Evolutionary conservation across 2,797 vertebrate genomes (phyloP).

Genomic region (Micromesistius poutassou): DNA sequence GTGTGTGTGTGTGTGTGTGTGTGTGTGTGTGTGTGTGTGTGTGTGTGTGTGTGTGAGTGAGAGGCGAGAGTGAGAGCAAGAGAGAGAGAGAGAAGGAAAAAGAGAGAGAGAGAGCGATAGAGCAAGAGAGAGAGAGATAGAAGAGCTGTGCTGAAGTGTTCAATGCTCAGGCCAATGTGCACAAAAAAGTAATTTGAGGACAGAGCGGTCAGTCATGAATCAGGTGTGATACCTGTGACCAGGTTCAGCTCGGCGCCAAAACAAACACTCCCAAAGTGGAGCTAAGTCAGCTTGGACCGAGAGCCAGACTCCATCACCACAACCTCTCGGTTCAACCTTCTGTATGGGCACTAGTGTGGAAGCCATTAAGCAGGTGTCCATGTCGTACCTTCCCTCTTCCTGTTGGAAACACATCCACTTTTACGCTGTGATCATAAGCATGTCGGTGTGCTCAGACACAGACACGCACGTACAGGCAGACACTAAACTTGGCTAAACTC

Average conservation of each 20-base stretch:
- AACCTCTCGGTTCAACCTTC: conserved; percentile 45
- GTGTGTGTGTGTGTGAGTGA: conserved; percentile 1
- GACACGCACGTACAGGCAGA: neutral
- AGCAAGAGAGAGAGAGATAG: conserved; percentile 19
- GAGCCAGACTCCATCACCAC: conserved; percentile 17
- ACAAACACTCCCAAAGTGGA: conserved; percentile 61
- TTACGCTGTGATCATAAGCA: neutral
- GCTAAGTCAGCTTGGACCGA: conserved; percentile 18
- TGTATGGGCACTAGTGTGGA: conserved; percentile 44
- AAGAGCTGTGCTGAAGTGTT: conserved; percentile 20
- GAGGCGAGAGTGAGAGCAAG: neutral
- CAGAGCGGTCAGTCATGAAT: conserved; percentile 76
- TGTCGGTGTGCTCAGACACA: neutral
- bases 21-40: conserved; percentile 16
- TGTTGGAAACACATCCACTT: neutral
- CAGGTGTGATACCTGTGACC: conserved; percentile 75
- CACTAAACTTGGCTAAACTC: neutral
- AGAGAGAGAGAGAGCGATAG: neutral
- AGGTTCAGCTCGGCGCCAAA: conserved; percentile 60
- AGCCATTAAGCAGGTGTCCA: conserved; percentile 57
- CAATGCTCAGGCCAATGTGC: conserved; percentile 62
- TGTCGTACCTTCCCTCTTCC: conserved; percentile 18
- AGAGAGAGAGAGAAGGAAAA: neutral
- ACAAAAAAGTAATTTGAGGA: conserved; percentile 67
- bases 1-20: conserved; percentile 28